A percentile compares a stretch with the other conserved stretches of the same genome.
Conservation (phyloP, 2,888 invertebrate genomes). For the Parapristionchus giblindavisi region DNA sequence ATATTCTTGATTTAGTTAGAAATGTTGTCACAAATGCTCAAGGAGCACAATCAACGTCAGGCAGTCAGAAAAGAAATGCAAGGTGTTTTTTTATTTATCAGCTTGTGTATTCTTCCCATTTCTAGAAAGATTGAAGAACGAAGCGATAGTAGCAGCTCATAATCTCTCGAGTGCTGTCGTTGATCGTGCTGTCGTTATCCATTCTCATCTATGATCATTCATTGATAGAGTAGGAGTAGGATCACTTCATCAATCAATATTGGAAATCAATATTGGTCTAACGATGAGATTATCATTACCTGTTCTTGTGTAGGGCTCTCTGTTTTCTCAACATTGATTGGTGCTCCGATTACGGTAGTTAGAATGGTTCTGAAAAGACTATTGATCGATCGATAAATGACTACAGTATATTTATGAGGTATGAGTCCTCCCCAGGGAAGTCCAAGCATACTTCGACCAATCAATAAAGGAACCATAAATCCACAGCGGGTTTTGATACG, state of each 20-base stretch:
- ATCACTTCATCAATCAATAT: conserved; percentile 83
- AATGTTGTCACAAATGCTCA: conserved; percentile 71
- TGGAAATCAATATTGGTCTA: no score
- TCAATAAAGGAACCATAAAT: not conserved
- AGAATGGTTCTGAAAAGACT: not conserved
- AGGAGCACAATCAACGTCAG: conserved; percentile 71
- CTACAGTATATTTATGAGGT: not conserved
- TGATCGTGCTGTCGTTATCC: conserved; percentile 79
- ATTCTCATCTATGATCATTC: conserved; percentile 16
- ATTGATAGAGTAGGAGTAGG: conserved; percentile 98
- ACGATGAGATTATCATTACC: no score
- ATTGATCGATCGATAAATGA: not conserved
- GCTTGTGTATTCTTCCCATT: not conserved
- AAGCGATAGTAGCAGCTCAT: conserved; percentile 90
- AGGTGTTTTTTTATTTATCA: conserved; percentile 61
- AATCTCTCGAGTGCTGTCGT: conserved; percentile 91
- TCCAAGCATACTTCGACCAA: conserved; percentile 5
- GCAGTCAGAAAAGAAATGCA: conserved; percentile 71
- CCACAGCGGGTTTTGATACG: not conserved
- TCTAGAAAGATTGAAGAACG: conserved; percentile 89
- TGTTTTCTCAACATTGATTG: conserved; percentile 8
- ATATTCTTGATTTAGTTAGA: no score
- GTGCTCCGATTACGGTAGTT: not conserved
- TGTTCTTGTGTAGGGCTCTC: conserved; percentile 2
- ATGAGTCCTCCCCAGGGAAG: conserved; percentile 20